Percentiles rank a stretch among this genome's conserved stretches.
Conservation (phyloP, 1,140 invertebrate species). For the Tribolium castaneum region DNA sequence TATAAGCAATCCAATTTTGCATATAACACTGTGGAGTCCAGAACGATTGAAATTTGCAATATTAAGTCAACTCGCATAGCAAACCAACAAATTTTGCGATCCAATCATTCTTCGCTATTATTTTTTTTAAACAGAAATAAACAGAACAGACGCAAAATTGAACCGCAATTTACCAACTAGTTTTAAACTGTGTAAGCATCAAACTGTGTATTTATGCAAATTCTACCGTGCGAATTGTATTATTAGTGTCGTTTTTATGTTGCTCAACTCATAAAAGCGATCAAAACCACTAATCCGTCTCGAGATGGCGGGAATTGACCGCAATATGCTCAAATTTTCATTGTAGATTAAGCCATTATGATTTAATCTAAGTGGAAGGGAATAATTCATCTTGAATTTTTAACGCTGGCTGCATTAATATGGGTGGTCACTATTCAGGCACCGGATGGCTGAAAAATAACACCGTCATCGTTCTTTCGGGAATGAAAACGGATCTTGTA, state of each 20-base stretch:
- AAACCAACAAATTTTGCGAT: neutral
- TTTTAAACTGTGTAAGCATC: neutral
- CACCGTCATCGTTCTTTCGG: slow-evolving; percentile 11
- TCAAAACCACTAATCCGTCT: neutral
- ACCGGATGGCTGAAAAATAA: slow-evolving; percentile 13
- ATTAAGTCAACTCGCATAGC: neutral
- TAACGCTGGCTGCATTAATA: slow-evolving; percentile 3
- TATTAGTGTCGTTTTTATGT: slow-evolving; percentile 17
- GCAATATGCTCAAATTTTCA: slow-evolving; percentile 27
- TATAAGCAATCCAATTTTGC: slow-evolving; percentile 6
- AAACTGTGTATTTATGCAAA: slow-evolving; percentile 10
- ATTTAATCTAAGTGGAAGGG: slow-evolving; percentile 26
- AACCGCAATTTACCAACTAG: neutral
- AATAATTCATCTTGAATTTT: slow-evolving; percentile 29
- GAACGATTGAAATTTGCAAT: slow-evolving; percentile 3
- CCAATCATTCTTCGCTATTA: neutral
- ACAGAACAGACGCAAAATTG: neutral
- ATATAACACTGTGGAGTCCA: neutral
- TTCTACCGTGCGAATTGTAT: neutral
- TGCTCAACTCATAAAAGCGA: neutral
- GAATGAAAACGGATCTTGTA: slow-evolving; percentile 10
- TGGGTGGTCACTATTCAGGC: neutral
- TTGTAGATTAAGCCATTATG: slow-evolving; percentile 30
- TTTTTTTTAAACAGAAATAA: neutral
- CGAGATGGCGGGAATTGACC: neutral